Base-by-base conservation (phyloP, 2,797 vertebrate genomes). In the Decapterus maruadsi region DNA sequence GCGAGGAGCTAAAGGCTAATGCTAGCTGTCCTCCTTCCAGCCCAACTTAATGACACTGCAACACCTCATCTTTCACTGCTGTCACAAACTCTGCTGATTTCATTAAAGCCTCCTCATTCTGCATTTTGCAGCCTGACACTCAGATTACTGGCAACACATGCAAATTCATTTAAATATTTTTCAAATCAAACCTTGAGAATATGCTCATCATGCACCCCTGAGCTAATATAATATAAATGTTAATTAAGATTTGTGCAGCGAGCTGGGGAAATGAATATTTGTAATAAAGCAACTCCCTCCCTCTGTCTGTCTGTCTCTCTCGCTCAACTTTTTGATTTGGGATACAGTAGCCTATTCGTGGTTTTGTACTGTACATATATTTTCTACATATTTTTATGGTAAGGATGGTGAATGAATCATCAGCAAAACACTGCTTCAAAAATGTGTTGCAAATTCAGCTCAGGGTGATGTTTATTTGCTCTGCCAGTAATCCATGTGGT, bases 171-270 rank as follows among this genome's bases (percentile, higher is more conserved):
- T 90, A 66, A 92, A 87, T 90, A 85, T 89, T 90, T 86, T 87
- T 88, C 81, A 87, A 86, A 90, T 90, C 77, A 87, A 83, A 83
- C 73, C 76, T 68, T 45, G 80, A 85, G 88, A 91, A 90, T 89
- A 90, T 91, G 88, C 90, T 85, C 83, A 82, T 90, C 87, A 80
- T 76, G 85, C 76, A 69, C 70, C 91, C 89, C 75, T 83, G 87
- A 95, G 93, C 94, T 93, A 92, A 94, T 89, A 94, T 90, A 92
- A 95, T 94, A 94, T 93, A 95, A 94, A 95, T 95, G 94, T 93
- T 95, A 94, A 95, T 95, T 93, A 89, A 88, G 80, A 88, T 92
- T 86, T 92, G 89, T 80, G 87, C 87, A 82, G 83, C 26, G 80
- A 90, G 83, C 78, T 77, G 75, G 68, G 82, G 75, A 89, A 89